Evolutionary conservation across 1,140 invertebrate species (phyloP), one percentile per base, ranked within the genome.

Genomic region (Aphaenogaster floridana): DNA sequence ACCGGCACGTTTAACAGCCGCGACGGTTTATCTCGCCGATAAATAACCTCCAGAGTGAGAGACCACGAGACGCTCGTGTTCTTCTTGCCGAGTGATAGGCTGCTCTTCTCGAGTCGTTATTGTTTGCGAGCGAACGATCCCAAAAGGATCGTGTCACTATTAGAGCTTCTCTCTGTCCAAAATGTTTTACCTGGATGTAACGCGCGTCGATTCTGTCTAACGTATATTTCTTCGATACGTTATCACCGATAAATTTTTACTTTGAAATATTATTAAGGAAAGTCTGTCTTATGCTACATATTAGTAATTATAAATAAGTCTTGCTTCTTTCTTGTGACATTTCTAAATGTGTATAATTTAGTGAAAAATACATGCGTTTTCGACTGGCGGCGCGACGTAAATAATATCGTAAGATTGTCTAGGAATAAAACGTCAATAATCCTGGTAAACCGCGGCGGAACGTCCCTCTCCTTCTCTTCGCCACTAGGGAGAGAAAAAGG

Each of bases 1-100:
- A 93, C 88, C 91, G 89, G 86, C 89, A 88, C 92, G 84, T 93
- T 92, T 91, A 91, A 93, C 90, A 92, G 91, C 90, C 86, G n/a
- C 69, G 87, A 84, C 89, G 81, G 87, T 92, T 93, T 93, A 93
- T 93, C 92, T 91, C 63, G 63, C 50, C 91, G 91, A 92, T 93
- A 93, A 93, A 92, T 92, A 93, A 92, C 85, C 11, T 48, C 11
- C 57, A 7, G 81, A 61, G 72, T 50, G 61, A 71, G 59, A 79
- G 59, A 72, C 74, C 3, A 42, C 17, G 54, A 21, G 57, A 57
- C 61, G 39, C 42, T 90, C 86, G 68, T 80, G 79, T 90, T 88
- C 81, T 45, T 69, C 63, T 57, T 7, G 50, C 5, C 63, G 76
- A 88, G 52, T 42, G 79, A 85, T 71, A 86, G 80, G 77, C 50